A percentile compares a stretch with the other conserved stretches of the same genome.
phyloP scores from a whole-genome alignment of 2,888 invertebrate species.

The Gandaritis pyraliata region DNA sequence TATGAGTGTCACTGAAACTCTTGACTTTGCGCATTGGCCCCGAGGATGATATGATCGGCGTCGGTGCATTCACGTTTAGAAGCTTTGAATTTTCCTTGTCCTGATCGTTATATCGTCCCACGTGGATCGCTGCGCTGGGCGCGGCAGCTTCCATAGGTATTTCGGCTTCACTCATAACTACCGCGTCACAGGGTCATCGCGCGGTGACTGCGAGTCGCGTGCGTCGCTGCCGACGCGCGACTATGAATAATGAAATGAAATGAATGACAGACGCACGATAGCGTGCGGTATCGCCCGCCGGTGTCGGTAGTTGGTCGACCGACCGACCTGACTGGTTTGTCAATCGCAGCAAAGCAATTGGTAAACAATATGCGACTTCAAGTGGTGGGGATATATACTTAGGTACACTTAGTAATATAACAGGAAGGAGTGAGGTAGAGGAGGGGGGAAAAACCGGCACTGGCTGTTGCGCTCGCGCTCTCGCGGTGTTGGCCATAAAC shows the following conservation, averaged over 20 bases:
- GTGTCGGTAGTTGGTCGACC: conserved; percentile 88
- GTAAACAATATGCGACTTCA: conserved; percentile 79
- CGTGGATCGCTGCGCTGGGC: conserved; percentile 76
- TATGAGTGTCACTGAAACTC: conserved; percentile 80
- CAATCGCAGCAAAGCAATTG: conserved; percentile 76
- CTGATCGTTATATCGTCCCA: conserved; percentile 70
- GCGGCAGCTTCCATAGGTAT: conserved; percentile 72
- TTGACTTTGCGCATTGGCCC: conserved; percentile 82
- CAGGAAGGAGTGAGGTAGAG: conserved; percentile 83
- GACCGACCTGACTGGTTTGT: conserved; percentile 74
- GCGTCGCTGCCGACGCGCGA: conserved; percentile 77
- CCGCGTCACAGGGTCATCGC: conserved; percentile 81
- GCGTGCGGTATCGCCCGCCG: conserved; percentile 91
- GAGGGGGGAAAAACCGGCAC: conserved; percentile 18
- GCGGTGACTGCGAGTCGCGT: conserved; percentile 71
- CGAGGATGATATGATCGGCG: conserved; percentile 73
- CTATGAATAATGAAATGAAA: conserved; percentile 65
- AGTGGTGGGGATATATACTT: conserved; percentile 56
- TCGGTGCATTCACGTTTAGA: conserved; percentile 64
- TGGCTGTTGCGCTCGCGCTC: conserved; percentile 86
- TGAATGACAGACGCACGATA: conserved; percentile 71
- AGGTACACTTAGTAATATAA: conserved; percentile 32
- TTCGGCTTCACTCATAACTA: conserved; percentile 77
- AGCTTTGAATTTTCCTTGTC: conserved; percentile 74
- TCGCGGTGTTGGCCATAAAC: conserved; percentile 88